Base-by-base conservation (phyloP, 2,888 invertebrate genomes). In the Gymnocheta viridis region DNA sequence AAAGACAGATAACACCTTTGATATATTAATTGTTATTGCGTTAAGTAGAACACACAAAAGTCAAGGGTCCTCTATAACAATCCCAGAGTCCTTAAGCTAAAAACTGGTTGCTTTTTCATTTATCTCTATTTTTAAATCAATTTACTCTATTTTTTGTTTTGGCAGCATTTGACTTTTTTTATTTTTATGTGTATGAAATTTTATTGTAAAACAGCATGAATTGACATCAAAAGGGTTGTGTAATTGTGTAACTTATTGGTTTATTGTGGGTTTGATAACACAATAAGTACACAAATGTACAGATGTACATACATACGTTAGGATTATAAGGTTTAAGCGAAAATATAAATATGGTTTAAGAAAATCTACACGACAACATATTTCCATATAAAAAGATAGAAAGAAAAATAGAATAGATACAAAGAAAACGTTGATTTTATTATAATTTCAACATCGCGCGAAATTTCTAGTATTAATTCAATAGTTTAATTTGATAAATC, bases 231-330 rank as follows among this genome's bases (percentile, higher is more conserved):
- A 82, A 47, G 76, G 82, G 87, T 86, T 86, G 87, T 82, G 86
- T 84, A 82, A 85, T 86, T 88, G 27, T 47, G 14, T 44, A 22
- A 66, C 88, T 89, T 89, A 88, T 89, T 91, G 91, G 90, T 89
- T 88, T 89, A 90, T 90, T 89, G 89, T 89, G 89, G 90, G 88
- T 89, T 89, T 90, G 89, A 89, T 89, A 87, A 89, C 89, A 90
- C 89, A 91, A 90, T 89, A 91, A 47, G 27, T 47, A 47, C 0
- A 19, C 56, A 17, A 38, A 38, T 12, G 0, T 12, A 29, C 27
- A 9, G 14, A 51, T 56, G 9, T 17, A n/a, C 54, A n/a, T 29
- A 32, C 0, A 19, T 14, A 41, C n/a, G 41, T 41, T n/a, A n/a
- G n/a, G n/a, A n/a, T n/a, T n/a, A n/a, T n/a, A n/a, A n/a, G n/a